Evolutionary conservation across 2,113 vertebrate species (phyloP), one percentile per base, ranked within the genome.

Genomic region (Phalacrocorax pelagicus): DNA sequence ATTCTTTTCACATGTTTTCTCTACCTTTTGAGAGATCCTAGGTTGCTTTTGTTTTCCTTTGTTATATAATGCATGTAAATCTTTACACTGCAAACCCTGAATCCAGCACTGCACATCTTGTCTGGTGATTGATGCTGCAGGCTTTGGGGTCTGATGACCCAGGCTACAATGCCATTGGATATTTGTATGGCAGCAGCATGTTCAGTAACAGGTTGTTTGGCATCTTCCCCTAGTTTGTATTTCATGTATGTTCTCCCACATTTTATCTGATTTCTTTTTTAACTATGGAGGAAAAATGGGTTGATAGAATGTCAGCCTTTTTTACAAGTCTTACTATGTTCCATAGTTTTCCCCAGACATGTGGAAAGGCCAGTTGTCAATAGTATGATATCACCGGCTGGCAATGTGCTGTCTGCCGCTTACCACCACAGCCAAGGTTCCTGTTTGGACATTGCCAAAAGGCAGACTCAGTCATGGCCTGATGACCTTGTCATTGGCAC

Each of bases 341-440:
- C 75, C 29, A 38, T 8, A n/a, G n/a, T 42, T 92, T 90, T 67
- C 54, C 73, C 18, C 40, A n/a, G 47, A 32, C 2, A 9, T 10
- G 10, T 47, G 30, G 67, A 65, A n/a, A 72, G 47, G 27, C 2
- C 58, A 55, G 21, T 6, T 62, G n/a, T 71, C 49, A 19, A 22
- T 21, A 52, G 24, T 12, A 40, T 0, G 0, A 0, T 51, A 18
- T 27, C 38, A 90, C 6, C 70, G 69, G 19, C 40, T 88, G 42
- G 7, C 4, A 44, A 9, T 8, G 10, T 77, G 17, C 32, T 65
- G 63, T 11, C 22, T 66, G 29, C 44, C 32, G 75, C 44, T 85
- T 27, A 47, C 19, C 8, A 23, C 57, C 19, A 61, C 10, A 1
- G 30, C 9, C 4, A 5, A 75, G 15, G 36, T 42, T 94, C 36